phyloP scores from a whole-genome alignment of 2,113 vertebrate genomes.

The Paedocypris sp. region DNA sequence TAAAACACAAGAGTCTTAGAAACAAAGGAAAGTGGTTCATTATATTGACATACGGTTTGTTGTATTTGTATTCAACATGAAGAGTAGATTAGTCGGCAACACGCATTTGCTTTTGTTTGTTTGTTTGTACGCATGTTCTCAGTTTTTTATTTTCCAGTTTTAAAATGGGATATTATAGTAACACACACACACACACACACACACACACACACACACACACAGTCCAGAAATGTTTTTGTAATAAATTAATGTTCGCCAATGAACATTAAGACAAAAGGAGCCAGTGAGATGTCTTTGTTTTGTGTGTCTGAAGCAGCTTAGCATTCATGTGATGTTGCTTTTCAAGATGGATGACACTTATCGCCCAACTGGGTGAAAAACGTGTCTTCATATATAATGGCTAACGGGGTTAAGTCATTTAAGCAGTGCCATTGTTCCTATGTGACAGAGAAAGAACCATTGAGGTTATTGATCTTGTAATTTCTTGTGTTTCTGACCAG shows the following conservation, averaged over 20 bases:
- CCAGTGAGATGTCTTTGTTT: neutral
- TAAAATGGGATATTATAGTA: too few species aligned
- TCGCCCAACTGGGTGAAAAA: neutral
- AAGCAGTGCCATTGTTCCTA: slow-evolving; percentile 11
- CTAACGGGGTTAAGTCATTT: slow-evolving; percentile 29
- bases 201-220: too few species aligned
- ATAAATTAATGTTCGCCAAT: too few species aligned
- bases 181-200: too few species aligned
- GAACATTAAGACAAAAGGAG: neutral
- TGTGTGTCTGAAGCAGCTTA: neutral
- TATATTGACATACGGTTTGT: too few species aligned
- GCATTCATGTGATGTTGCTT: neutral
- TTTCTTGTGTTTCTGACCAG: too few species aligned
- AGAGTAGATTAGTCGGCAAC: too few species aligned
- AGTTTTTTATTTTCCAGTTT: too few species aligned
- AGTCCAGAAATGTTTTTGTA: too few species aligned
- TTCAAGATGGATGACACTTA: neutral
- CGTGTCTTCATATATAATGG: neutral
- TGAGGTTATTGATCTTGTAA: neutral
- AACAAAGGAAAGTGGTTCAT: neutral
- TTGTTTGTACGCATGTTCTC: too few species aligned
- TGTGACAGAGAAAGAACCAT: neutral
- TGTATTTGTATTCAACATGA: too few species aligned
- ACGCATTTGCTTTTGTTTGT: too few species aligned
- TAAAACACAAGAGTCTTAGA: neutral